Evolutionary conservation across 2,113 vertebrate genomes (phyloP).

Genomic region (Sinosuthora webbiana): DNA sequence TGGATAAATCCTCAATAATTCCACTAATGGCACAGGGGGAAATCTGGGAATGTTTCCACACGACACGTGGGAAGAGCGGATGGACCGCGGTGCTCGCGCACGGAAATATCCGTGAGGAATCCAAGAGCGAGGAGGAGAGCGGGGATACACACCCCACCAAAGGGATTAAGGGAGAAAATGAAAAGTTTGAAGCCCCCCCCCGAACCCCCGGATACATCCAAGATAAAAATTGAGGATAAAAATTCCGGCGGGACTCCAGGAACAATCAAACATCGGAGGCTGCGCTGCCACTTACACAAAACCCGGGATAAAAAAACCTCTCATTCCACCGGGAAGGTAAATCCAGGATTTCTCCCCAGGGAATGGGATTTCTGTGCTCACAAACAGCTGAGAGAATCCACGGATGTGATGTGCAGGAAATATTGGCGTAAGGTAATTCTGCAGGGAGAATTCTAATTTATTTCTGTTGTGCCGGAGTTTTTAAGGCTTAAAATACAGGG

Average conservation of each 20-base stretch:
- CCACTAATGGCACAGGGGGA: background rate
- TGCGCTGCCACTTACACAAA: background rate
- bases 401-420: background rate
- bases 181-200: background rate
- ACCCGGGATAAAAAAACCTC: background rate
- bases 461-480: background rate
- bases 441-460: background rate
- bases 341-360: background rate
- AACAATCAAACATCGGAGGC: fast-evolving
- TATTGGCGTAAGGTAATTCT: background rate
- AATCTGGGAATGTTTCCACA: background rate
- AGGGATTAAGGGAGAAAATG: background rate
- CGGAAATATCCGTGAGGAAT: background rate
- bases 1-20: background rate
- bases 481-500: background rate
- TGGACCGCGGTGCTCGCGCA: fast-evolving
- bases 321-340: background rate
- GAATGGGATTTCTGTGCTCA: background rate
- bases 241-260: background rate
- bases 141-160: background rate
- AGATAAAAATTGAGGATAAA: background rate
- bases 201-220: background rate
- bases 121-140: background rate
- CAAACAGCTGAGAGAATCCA: background rate
- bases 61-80: background rate